These are phyloP conservation scores for Myripristis jacobus DNA, from an alignment of 2,797 vertebrate genomes.

Conservation along the genomic window DNA sequence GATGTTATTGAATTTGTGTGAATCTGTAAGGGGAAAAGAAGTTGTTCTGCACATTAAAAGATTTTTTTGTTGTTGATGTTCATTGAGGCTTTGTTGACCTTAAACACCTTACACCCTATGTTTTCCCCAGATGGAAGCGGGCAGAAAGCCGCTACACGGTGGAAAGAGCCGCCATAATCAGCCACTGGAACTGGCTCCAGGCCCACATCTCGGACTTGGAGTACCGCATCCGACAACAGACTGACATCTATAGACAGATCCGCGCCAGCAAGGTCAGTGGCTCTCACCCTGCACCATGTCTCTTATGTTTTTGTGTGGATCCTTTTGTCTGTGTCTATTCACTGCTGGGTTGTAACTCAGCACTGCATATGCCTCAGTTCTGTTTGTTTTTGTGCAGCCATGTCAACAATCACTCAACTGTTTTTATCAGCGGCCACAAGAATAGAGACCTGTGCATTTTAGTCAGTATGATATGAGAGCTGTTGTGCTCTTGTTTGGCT, in stretches of 20 bases:
- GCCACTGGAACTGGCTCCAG: conserved; percentile 99
- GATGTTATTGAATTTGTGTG: background rate
- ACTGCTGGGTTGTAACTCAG: background rate
- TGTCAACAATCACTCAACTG: conserved; percentile 3
- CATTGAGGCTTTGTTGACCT: background rate
- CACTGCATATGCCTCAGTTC: background rate
- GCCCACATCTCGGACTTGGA: conserved; percentile 99
- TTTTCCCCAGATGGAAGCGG: conserved; percentile 88
- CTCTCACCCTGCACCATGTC: background rate
- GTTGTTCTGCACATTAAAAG: too few species aligned
- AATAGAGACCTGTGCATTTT: background rate
- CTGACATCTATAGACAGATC: conserved; percentile 97
- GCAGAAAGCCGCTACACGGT: conserved; percentile 95
- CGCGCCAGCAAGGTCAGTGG: conserved; percentile 91
- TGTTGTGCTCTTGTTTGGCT: too few species aligned
- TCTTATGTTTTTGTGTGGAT: too few species aligned
- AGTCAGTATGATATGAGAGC: background rate
- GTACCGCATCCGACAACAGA: conserved; percentile 98
- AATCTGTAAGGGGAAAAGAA: background rate
- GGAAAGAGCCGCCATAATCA: conserved; percentile 96
- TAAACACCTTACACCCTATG: background rate
- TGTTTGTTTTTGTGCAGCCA: background rate
- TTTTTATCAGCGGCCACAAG: background rate
- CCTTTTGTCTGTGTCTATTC: background rate
- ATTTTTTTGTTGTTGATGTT: background rate